Evolutionary conservation across 2,888 invertebrate species (phyloP), one percentile per base, ranked within the genome.

Genomic region (Agapostemon virescens): DNA sequence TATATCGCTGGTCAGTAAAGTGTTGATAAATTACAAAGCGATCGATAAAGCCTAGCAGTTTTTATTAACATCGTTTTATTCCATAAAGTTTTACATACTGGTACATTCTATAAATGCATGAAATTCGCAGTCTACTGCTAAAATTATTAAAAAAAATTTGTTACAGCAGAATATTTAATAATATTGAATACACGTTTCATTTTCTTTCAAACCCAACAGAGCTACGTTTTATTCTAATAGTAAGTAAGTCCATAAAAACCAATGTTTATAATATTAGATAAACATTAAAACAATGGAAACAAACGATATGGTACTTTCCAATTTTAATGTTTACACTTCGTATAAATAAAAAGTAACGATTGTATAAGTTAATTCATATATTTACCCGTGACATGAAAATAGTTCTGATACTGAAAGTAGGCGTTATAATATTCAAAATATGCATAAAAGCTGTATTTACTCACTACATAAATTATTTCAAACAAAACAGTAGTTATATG

Each of bases 51-150:
- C 9, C n/a, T 49, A 55, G 6, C 55, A 26, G 23, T 26, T 26
- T 55, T 55, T 23, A 55, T 55, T 55, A 23, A 55, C 26, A 55
- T 55, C 15, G 15, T 55, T 55, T 55, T 55, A 55, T 55, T 55
- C 15, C 55, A 26, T 15, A 55, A 55, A 26, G 6, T 55, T 55
- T 55, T 55, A 55, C 55, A 55, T 26, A 55, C 15, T 55, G 55
- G 26, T 55, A 55, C 55, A 26, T 55, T 26, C 55, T 55, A 26
- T 55, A 26, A 26, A 55, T 55, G 55, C 55, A 55, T 26, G 1
- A 55, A 55, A 55, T 55, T 1, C 13, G 4, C 55, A 26, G 15
- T 55, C 26, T 55, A 55, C 13, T 55, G 26, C 55, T 55, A 17
- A 55, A 26, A 55, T 55, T 26, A 23, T 26, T 55, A 5, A 55